A percentile compares a stretch with the other conserved stretches of the same genome.
phyloP scores from a whole-genome alignment of 1,140 invertebrate genomes.

The Lordiphosa stackelbergi region DNA sequence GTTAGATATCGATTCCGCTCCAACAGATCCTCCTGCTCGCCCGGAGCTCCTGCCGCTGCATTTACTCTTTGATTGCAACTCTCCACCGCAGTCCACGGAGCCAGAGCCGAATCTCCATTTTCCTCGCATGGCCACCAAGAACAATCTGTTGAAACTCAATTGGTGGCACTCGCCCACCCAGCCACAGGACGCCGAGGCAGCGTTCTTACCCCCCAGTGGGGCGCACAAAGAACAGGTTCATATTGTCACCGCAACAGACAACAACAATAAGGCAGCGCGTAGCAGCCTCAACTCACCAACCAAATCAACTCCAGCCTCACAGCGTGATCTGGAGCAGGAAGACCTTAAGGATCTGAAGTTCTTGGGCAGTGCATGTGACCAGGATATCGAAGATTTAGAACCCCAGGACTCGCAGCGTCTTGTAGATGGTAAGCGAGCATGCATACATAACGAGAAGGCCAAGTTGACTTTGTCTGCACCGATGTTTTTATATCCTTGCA shows the following conservation, averaged over 20 bases:
- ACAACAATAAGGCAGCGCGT: conserved; percentile 39
- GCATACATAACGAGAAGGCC: too few species aligned
- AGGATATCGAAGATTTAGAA: conserved; percentile 17
- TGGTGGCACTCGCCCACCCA: conserved; percentile 62
- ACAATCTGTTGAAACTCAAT: conserved; percentile 58
- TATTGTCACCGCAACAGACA: conserved; percentile 19
- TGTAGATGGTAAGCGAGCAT: conserved; percentile 45
- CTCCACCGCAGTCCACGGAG: background rate
- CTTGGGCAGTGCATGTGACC: conserved; percentile 2
- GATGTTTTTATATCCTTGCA: too few species aligned
- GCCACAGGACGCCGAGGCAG: conserved; percentile 7
- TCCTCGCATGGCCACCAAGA: conserved; percentile 53
- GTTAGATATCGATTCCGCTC: background rate
- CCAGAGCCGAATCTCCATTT: conserved; percentile 15
- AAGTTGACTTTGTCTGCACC: too few species aligned
- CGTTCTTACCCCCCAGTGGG: background rate
- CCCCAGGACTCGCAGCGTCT: conserved; percentile 54
- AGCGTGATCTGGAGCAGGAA: background rate
- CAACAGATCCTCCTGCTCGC: background rate
- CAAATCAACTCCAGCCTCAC: conserved; percentile 15
- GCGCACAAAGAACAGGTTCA: background rate
- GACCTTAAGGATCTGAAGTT: background rate
- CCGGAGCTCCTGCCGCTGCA: conserved; percentile 42
- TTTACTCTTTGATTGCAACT: conserved; percentile 11
- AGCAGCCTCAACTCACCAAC: conserved; percentile 25